Conservation (phyloP, 2,797 vertebrate genomes). For the Parauchenoglanis punctatus region DNA sequence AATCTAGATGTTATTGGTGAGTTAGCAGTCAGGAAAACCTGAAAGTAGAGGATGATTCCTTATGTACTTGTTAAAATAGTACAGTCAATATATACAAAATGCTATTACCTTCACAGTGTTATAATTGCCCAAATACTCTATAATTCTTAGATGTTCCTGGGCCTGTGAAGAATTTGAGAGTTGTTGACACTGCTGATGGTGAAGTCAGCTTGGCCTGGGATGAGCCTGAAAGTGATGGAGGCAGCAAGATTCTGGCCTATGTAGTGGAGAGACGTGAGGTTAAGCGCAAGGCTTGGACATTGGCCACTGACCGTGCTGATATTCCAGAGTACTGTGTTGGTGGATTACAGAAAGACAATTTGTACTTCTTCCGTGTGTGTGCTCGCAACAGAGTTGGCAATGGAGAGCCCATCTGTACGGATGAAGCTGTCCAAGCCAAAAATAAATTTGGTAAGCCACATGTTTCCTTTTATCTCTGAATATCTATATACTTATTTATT, state of each 20-base stretch:
- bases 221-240: constrained; percentile 93
- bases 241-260: constrained; percentile 94
- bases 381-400: constrained; percentile 93
- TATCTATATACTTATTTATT: neutral
- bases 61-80: neutral
- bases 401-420: constrained; percentile 86
- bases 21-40: constrained; percentile 49
- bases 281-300: constrained; percentile 94
- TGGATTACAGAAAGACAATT: constrained; percentile 88
- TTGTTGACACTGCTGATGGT: constrained; percentile 91
- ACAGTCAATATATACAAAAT: neutral
- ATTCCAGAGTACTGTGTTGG: constrained; percentile 92
- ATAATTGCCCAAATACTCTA: constrained; percentile 3
- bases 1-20: constrained; percentile 94
- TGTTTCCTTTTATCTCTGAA: neutral
- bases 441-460: constrained; percentile 89
- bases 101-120: neutral
- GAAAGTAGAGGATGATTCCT: neutral
- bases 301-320: constrained; percentile 89
- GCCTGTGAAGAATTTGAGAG: constrained; percentile 89
- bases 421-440: constrained; percentile 91
- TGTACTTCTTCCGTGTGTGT: constrained; percentile 95
- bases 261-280: constrained; percentile 91
- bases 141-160: constrained; percentile 87
- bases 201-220: constrained; percentile 97